Evolutionary conservation across 2,797 vertebrate genomes (phyloP), one percentile per base, ranked within the genome.

Genomic region (Sebastes oblongus): DNA sequence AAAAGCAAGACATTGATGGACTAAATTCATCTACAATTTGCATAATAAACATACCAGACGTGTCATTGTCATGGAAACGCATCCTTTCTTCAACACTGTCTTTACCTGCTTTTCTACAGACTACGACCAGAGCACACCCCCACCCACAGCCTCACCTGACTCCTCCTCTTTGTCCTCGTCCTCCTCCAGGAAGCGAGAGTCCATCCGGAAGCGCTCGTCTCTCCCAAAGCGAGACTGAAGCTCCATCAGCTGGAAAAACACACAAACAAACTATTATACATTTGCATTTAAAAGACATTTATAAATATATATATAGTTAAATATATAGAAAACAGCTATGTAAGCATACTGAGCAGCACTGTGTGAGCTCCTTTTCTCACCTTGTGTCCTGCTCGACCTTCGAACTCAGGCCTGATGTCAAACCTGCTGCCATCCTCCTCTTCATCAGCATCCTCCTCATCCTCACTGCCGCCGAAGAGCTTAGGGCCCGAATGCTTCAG

Each of bases 171-270:
- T 79, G 1, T 91, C 92, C 39, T 94, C 92, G 1, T 96, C 96
- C 8, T 94, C 96, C 67, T 99, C 98, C 74, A 98, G 92, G 92
- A 99, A 99, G 16, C 97, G 96, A 46, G 96, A 93, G 77, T 98
- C 97, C 96, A 99, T 97, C 72, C 95, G 96, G 91, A 99, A 99
- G 66, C 98, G 95, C 18, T 98, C 93, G 54, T 99, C 98, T 0
- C 94, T 95, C 80, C 97, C 96, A 18, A 99, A 99, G 42, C 94
- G 96, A 9, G 97, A 96, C 4, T 99, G 98, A 59, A 99, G 92
- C 75, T 86, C 86, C 97, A 99, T 96, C 80, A 99, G 96, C 98
- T 99, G 83, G 8, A 90, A 8, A 34, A 65, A 36, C 32, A 36
- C 18, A 61, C 61, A 64, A 11, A 61, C 29, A 62, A 32, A 46